Evolutionary conservation across 1,140 invertebrate genomes (phyloP).

Genomic region (Drosophila arizonae): DNA sequence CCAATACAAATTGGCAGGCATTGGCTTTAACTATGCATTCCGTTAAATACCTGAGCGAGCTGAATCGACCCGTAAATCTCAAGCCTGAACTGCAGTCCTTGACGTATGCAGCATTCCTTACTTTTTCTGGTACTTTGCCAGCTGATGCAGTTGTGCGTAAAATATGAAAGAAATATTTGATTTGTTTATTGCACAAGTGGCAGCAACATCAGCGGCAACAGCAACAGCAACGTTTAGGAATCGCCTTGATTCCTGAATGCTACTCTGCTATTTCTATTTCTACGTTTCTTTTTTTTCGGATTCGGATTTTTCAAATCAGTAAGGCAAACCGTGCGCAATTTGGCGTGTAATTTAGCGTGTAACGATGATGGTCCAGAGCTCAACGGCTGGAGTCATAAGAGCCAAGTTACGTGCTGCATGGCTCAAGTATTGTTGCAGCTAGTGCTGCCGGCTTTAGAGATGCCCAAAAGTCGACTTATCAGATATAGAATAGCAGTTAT

Average conservation of each 20-base stretch:
- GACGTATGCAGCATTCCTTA: constrained; percentile 45
- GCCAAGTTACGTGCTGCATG: constrained; percentile 4
- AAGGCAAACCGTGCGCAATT: constrained; percentile 72
- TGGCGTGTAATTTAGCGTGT: constrained; percentile 79
- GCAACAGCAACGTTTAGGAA: constrained; percentile 42
- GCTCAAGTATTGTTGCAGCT: not conserved
- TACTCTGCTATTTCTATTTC: not conserved
- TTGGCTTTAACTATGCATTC: constrained; percentile 66
- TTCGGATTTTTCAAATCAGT: constrained; percentile 65
- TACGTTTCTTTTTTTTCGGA: constrained; percentile 5
- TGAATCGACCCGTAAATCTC: constrained; percentile 19
- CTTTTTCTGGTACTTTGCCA: constrained; percentile 45
- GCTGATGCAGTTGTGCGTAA: constrained; percentile 68
- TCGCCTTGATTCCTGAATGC: constrained; percentile 30
- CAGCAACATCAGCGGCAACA: constrained; percentile 9
- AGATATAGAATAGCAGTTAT: not conserved
- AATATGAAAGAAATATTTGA: constrained; percentile 76
- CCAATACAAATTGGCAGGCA: constrained; percentile 36
- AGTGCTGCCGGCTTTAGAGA: constrained; percentile 3
- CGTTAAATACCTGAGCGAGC: constrained; percentile 46
- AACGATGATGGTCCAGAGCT: constrained; percentile 68
- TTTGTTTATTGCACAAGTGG: constrained; percentile 73
- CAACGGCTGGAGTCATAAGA: constrained; percentile 9
- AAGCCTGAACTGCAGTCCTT: not conserved
- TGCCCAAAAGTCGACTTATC: not conserved